Evolutionary conservation across 2,888 invertebrate species (phyloP).

Genomic region (Callyntrura sp.): DNA sequence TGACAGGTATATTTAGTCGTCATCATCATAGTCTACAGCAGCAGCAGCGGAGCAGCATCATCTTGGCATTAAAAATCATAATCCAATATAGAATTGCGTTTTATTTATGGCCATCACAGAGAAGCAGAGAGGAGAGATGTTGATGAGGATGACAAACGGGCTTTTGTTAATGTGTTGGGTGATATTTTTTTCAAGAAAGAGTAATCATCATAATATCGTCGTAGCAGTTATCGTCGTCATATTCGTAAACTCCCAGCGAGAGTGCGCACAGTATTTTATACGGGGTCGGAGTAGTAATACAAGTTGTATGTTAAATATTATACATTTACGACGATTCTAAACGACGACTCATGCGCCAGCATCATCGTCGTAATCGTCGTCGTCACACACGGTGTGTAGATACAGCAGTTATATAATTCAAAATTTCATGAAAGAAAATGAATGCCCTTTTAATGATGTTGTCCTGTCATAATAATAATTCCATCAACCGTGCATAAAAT

Average conservation of each 20-base stretch:
- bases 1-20: not conserved
- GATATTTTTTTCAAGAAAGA: conserved; percentile 17
- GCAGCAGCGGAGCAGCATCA: not conserved
- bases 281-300: too few relatives aligned
- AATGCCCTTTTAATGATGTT: conserved; percentile 25
- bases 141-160: conserved; percentile 34
- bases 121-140: not conserved
- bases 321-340: too few relatives aligned
- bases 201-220: not conserved
- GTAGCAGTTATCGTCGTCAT: too few relatives aligned
- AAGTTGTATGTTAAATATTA: too few relatives aligned
- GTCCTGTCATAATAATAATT: conserved; percentile 31
- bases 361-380: too few relatives aligned
- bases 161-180: conserved; percentile 18
- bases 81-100: conserved; percentile 23
- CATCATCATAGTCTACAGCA: not conserved
- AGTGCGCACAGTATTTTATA: too few relatives aligned
- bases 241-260: too few relatives aligned
- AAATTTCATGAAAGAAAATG: not conserved
- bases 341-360: too few relatives aligned
- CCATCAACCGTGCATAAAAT: conserved; percentile 29
- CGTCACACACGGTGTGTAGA: too few relatives aligned
- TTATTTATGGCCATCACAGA: conserved; percentile 35
- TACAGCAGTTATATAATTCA: not conserved
- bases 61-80: conserved; percentile 16